Evolutionary conservation across 1,140 invertebrate genomes (phyloP), one percentile per base, ranked within the genome.

Genomic region (Drosophila ironensis): DNA sequence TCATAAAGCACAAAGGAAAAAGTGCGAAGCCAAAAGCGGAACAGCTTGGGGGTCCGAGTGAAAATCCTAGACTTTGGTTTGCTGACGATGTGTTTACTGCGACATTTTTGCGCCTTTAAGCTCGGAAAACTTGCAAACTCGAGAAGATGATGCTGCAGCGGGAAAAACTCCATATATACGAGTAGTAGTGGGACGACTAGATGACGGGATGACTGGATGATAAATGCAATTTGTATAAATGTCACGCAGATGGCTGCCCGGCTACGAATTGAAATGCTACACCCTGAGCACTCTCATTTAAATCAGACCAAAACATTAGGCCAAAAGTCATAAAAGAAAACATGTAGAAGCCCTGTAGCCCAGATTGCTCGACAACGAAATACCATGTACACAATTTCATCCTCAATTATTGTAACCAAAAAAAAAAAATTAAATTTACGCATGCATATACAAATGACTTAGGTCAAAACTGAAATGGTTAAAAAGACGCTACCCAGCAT

Each of bases 211-310:
- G n/a, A n/a, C n/a, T n/a, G 11, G 11, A 20, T 42, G 59, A 61
- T 17, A 72, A 72, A 72, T 84, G 80, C 66, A 75, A 80, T 80
- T 72, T 71, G 74, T 71, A 74, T 46, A 66, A 74, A 53, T 78
- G 70, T 78, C 76, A 78, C 60, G 60, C 37, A 28, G 8, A 16
- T 4, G 42, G 16, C 50, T 46, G 4, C 42, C 24, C n/a, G n/a
- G n/a, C n/a, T n/a, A 19, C n/a, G 17, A 14, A 42, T 44, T 17
- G 24, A 9, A 33, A 46, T 37, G 51, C 56, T 33, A 33, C 30
- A 48, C 38, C 45, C 75, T 63, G 42, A n/a, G 61, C 4, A 68
- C 6, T 14, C 37, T 57, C 54, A 61, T 73, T 69, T 53, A 48
- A 72, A 81, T 67, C 52, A 20, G 60, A 44, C 33, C 12, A 27